Base-by-base conservation (phyloP, 2,888 invertebrate genomes). In the Mamestra brassicae region DNA sequence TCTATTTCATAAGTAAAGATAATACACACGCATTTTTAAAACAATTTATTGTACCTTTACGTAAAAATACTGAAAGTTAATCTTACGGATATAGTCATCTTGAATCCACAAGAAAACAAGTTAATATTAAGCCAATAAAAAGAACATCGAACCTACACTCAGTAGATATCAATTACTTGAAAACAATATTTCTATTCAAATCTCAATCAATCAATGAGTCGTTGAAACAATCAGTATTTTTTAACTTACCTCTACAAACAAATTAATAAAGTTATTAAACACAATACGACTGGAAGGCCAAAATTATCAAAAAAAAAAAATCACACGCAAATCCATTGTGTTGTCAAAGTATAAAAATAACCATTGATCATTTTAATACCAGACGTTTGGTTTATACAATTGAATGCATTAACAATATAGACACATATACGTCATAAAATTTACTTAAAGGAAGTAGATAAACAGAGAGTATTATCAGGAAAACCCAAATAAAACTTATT, bases 321-420 rank as follows among this genome's bases (percentile, higher is more conserved):
- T 86, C 86, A 42, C 86, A 86, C 86, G 85, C 61, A 45, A 52
- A 36, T 26, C 63, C 50, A 86, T 86, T 86, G 86, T 86, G 69
- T 36, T 45, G 36, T 45, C 58, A 60, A 54, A 64, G 34, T 58
- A 52, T 47, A 58, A 75, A 72, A 74, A 81, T 65, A 72, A 34
- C 42, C 78, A 86, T 79, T 82, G 85, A 84, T 77, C 62, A 84
- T 81, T 69, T 78, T 76, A 76, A 68, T 66, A 63, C 64, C 66
- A 62, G 72, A 42, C 67, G 69, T 68, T 47, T n/a, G 52, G 70
- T n/a, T 62, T 61, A 55, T 58, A 86, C 80, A 80, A 84, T 86
- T 64, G 72, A 73, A 74, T 76, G 38, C 77, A 78, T 71, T 17
- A 71, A 82, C 69, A 74, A 76, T 72, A 81, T 78, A 54, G 45